Evolutionary conservation across 2,797 vertebrate species (phyloP).

Genomic region (Philypnodon macrostomus): DNA sequence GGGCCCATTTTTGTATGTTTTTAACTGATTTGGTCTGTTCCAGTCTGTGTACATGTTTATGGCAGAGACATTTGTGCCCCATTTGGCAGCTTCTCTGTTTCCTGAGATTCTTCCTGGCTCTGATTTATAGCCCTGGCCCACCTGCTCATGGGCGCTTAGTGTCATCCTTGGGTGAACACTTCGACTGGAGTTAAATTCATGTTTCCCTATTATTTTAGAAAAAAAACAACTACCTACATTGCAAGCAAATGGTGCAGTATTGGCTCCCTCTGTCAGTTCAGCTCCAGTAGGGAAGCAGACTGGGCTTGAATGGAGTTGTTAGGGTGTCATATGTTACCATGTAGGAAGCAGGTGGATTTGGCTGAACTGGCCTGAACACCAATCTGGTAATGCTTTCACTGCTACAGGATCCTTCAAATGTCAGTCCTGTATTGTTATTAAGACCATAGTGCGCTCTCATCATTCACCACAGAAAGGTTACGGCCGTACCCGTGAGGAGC

Average conservation of each 20-base stretch:
- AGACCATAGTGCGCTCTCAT: slow-evolving; percentile 19
- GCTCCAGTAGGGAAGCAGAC: slow-evolving; percentile 24
- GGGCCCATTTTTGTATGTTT: too few species aligned
- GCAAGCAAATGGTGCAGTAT: slow-evolving; percentile 8
- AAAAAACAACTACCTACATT: slow-evolving; percentile 35
- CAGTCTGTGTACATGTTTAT: slow-evolving; percentile 9
- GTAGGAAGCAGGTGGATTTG: slow-evolving; percentile 13
- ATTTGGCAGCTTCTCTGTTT: slow-evolving; percentile 27
- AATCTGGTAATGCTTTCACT: slow-evolving; percentile 12
- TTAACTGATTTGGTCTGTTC: too few species aligned
- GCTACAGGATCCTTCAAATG: slow-evolving; percentile 43
- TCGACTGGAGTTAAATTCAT: slow-evolving; percentile 25
- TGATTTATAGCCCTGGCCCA: slow-evolving; percentile 53
- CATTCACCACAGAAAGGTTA: slow-evolving; percentile 57
- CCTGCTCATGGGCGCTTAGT: slow-evolving; percentile 26
- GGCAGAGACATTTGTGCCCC: slow-evolving; percentile 6
- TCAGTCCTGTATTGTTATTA: slow-evolving; percentile 38
- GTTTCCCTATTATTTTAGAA: slow-evolving; percentile 32
- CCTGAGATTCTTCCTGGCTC: slow-evolving; percentile 33
- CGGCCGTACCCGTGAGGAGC: slow-evolving; percentile 45
- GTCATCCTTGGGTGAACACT: slow-evolving; percentile 26
- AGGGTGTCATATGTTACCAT: slow-evolving; percentile 6
- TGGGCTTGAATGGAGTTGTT: slow-evolving; percentile 16
- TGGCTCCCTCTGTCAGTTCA: slow-evolving; percentile 27
- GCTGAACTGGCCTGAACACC: slow-evolving; percentile 11